A percentile compares a stretch with the other conserved stretches of the same genome.
These are phyloP conservation scores for Arctia plantaginis DNA, from an alignment of 2,888 invertebrate species.

Conservation along the genomic window DNA sequence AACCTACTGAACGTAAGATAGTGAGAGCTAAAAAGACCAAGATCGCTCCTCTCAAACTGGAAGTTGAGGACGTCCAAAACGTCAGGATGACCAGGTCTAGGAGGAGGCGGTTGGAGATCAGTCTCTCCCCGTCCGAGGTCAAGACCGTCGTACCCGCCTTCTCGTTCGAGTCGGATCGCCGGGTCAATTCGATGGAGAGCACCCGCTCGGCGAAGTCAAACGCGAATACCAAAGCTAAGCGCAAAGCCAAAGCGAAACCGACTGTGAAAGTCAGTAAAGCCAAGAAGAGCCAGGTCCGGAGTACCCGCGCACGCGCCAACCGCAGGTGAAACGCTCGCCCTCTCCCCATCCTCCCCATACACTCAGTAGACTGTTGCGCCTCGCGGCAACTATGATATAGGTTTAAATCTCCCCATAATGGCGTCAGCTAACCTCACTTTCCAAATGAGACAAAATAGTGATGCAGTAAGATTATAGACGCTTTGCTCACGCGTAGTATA, in stretches of 20 bases:
- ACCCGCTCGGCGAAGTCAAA: conserved; percentile 59
- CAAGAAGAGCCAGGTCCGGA: conserved; percentile 64
- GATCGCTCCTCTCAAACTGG: conserved; percentile 52
- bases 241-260: conserved; percentile 53
- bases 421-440: conserved; percentile 66
- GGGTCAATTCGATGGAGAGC: conserved; percentile 71
- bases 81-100: conserved; percentile 77
- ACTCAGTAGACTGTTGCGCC: conserved; percentile 59
- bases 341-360: conserved; percentile 51
- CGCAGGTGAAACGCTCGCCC: conserved; percentile 69
- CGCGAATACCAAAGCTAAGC: conserved; percentile 54
- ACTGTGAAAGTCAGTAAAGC: conserved; percentile 54
- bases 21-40: conserved; percentile 64
- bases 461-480: conserved; percentile 64
- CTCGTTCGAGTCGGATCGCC: conserved; percentile 75
- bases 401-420: conserved; percentile 49
- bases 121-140: conserved; percentile 75
- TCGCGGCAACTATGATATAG: conserved; percentile 55
- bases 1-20: conserved; percentile 61
- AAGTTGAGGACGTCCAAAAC: conserved; percentile 53
- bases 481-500: conserved; percentile 59
- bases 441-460: conserved; percentile 73
- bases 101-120: conserved; percentile 71
- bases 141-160: conserved; percentile 65
- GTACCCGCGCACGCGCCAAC: conserved; percentile 64